phyloP scores from a whole-genome alignment of 2,113 vertebrate species.

The Peucedramus taeniatus region DNA sequence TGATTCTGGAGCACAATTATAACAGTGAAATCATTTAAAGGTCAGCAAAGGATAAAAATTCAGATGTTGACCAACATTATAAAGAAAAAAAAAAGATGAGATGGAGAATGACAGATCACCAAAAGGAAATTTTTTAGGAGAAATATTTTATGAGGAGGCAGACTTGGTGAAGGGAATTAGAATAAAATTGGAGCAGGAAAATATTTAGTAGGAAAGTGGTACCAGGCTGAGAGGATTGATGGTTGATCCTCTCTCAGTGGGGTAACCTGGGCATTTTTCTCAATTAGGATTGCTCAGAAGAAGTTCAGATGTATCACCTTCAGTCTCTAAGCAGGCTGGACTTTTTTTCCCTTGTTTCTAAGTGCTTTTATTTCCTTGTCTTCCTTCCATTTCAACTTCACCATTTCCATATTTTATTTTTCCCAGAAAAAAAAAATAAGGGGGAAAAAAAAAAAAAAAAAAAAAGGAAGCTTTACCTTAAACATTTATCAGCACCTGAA shows the following conservation, averaged over 20 bases:
- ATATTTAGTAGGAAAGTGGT: background rate
- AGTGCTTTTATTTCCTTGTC: background rate
- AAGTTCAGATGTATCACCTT: background rate
- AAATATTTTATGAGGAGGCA: background rate
- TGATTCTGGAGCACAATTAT: background rate
- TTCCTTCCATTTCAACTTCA: background rate
- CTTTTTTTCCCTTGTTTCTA: too few species aligned
- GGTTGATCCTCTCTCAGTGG: background rate
- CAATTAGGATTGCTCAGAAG: background rate
- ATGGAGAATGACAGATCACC: background rate
- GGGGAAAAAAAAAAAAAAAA: background rate
- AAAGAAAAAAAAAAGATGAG: background rate
- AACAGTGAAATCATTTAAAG: background rate
- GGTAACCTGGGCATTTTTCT: background rate
- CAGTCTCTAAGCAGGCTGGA: background rate
- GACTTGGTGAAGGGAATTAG: background rate
- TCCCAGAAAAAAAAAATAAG: background rate
- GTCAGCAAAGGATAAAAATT: background rate
- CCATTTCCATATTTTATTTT: background rate
- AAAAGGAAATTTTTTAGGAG: background rate
- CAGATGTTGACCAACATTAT: background rate
- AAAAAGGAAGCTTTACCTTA: background rate
- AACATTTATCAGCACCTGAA: background rate
- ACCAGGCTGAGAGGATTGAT: background rate
- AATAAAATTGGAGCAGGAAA: background rate